A percentile compares a stretch with the other conserved stretches of the same genome.
Evolutionary conservation across 2,113 vertebrate genomes (phyloP).

Genomic region (Grammomys dolichurus): DNA sequence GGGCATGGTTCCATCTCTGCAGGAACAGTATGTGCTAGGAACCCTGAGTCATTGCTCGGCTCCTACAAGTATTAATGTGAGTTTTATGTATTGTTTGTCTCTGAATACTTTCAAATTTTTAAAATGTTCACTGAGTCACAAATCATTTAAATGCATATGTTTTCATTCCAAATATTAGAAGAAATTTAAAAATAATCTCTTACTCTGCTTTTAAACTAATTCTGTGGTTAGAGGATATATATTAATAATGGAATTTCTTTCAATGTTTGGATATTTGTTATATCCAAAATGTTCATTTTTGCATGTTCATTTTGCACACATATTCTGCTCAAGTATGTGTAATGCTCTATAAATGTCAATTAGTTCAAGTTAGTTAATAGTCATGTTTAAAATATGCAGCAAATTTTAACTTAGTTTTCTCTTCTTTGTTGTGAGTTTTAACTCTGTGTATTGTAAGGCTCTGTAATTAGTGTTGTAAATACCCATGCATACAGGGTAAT

Average conservation of each 20-base stretch:
- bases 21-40: not conserved
- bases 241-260: not conserved
- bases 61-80: too few relatives aligned
- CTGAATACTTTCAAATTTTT: not conserved
- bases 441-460: too few relatives aligned
- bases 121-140: not conserved
- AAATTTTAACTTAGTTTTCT: not conserved
- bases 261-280: not conserved
- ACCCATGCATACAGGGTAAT: too few relatives aligned
- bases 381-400: not conserved
- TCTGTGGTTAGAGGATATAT: not conserved
- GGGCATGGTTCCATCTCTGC: not conserved
- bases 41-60: not conserved
- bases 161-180: not conserved
- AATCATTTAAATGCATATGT: not conserved
- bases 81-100: not conserved
- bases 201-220: not conserved
- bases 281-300: not conserved
- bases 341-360: not conserved
- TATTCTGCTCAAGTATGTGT: not conserved
- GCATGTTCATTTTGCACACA: not conserved
- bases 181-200: not conserved
- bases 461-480: not conserved
- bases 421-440: not conserved
- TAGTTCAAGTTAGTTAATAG: not conserved